Base-by-base conservation (phyloP, 1,140 invertebrate genomes). In the Chionoecetes opilio region DNA sequence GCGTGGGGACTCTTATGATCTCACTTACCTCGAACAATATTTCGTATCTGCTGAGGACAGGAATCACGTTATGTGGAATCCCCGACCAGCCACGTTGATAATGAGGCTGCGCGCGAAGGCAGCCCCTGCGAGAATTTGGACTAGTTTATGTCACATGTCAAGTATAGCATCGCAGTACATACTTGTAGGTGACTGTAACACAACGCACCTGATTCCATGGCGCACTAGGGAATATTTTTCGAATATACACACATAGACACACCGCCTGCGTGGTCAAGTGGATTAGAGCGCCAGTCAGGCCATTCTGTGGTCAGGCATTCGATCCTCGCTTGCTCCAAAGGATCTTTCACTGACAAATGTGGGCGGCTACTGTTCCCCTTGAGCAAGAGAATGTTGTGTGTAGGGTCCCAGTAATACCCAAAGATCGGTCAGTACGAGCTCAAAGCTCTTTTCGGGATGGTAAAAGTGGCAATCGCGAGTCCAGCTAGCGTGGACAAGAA, bases 21-120 rank as follows among this genome's bases (percentile, higher is more conserved):
- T 90, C 93, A 94, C 93, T 94, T 94, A 94, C 93, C 93, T 94
- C 93, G 41, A 90, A 91, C 93, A 91, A 94, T 94, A 94, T 94
- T 94, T 94, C 93, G 93, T 94, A 94, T 94, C 93, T 94, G 93
- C 82, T 90, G 93, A 91, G 89, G 93, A 94, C 93, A 94, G 89
- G 87, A 91, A 91, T 53, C 85, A 86, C 90, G 93, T 94, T 94
- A 91, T 85, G 93, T 94, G 46, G 21, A 82, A 94, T 91, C 93
- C 75, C 35, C 32, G 41, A 38, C 93, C 88, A 91, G 31, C 35
- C 85, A 85, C 93, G 91, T 92, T 82, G 63, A 92, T 92, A 92
- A 92, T 92, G 91, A 92, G 75, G 63, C 82, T 26, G 32, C 21
- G 82, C 90, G 90, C 46, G 46, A 26, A 32, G 82, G 38, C 91